Base-by-base conservation (phyloP, 2,888 invertebrate genomes). In the Drosophila meridionalis region DNA sequence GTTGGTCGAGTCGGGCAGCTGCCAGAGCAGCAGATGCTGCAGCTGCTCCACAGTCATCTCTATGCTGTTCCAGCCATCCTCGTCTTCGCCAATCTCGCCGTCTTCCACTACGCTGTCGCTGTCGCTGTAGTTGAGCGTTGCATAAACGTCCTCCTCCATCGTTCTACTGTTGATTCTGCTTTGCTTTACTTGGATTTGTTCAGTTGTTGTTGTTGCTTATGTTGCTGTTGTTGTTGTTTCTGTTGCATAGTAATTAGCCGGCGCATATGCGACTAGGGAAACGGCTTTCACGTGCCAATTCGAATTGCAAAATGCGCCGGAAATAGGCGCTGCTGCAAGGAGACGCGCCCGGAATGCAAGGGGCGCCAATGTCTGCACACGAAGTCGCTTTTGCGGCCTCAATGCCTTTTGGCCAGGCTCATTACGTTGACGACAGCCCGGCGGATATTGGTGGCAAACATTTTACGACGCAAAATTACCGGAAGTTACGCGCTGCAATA, bases 141-240 rank as follows among this genome's bases (percentile, higher is more conserved):
- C 82, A 82, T 90, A 90, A 56, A 90, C 91, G 86, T 91, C 91
- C 80, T 91, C 90, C 73, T 90, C 90, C 90, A 91, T 91, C 67
- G 65, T 83, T 61, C 32, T 59, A 59, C 4, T 64, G 28, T 56
- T 28, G 38, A 20, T 30, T 42, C 34, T 45, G 26, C 45, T 73
- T 40, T 26, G 30, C 40, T 57, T 26, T 62, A 50, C n/a, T 64
- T 65, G 50, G 11, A 53, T 4, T 52, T 47, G 9, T 8, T 9
- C 36, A 32, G 42, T 12, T 62, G 47, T n/a, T 50, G 50, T 11
- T 34, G 4, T 11, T 26, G 36, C 6, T 52, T 4, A 11, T 36
- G 26, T 4, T 55, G 53, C 0, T 28, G 28, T 26, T 53, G 38
- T 2, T 38, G 28, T 34, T 52, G 58, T 48, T 47, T 45, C 32